phyloP scores from a whole-genome alignment of 2,888 invertebrate genomes.

The Philereme vetulata region DNA sequence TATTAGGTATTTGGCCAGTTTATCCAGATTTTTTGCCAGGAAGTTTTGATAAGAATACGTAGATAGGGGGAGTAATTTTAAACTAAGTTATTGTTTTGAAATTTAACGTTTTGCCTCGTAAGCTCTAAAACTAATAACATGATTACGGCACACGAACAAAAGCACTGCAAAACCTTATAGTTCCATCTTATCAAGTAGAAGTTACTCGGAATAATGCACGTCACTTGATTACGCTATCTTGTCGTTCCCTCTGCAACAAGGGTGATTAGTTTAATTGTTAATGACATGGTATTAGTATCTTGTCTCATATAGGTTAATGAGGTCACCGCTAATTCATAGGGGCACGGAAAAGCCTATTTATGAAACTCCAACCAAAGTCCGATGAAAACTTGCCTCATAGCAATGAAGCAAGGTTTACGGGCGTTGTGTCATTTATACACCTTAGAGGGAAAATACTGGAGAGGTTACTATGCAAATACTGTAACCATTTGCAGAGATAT shows the following conservation, averaged over 20 bases:
- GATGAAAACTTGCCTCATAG: constrained; percentile 36
- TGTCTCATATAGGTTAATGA: constrained; percentile 76
- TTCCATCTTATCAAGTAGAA: too few species aligned
- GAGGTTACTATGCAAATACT: background rate
- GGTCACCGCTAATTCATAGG: constrained; percentile 74
- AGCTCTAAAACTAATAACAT: too few species aligned
- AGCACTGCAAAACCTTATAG: too few species aligned
- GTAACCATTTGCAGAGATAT: too few species aligned
- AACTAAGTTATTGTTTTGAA: too few species aligned
- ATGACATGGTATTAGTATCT: constrained; percentile 62
- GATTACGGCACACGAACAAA: too few species aligned
- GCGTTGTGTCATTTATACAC: constrained; percentile 42
- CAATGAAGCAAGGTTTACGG: constrained; percentile 51
- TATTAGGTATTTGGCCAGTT: too few species aligned
- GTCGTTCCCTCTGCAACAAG: constrained; percentile 41
- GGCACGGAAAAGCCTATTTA: constrained; percentile 64
- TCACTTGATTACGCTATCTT: background rate
- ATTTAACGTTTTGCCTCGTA: too few species aligned
- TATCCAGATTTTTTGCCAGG: too few species aligned
- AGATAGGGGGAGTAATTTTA: too few species aligned
- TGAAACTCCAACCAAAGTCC: constrained; percentile 50
- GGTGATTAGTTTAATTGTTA: constrained; percentile 73
- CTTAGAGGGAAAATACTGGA: constrained; percentile 12
- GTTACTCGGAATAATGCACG: background rate
- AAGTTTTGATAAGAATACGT: too few species aligned